Conservation (phyloP, 1,140 invertebrate genomes). For the Bathynomus jamesi region DNA sequence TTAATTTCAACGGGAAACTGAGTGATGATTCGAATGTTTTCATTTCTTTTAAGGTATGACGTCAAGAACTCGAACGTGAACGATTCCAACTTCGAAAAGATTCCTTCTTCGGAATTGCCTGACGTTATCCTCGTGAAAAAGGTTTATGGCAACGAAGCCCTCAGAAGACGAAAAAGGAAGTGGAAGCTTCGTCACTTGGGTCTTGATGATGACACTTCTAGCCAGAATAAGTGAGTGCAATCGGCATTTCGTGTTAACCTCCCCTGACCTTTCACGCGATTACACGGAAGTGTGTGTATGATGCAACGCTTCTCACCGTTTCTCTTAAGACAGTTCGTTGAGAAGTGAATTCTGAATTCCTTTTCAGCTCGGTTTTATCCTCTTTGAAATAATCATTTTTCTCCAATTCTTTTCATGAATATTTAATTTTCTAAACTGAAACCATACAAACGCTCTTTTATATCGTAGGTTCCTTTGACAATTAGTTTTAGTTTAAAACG, state of each 20-base stretch:
- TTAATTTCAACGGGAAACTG: too few species aligned
- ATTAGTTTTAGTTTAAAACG: too few species aligned
- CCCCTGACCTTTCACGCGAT: too few species aligned
- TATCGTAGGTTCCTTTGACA: too few species aligned
- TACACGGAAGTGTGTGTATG: too few species aligned
- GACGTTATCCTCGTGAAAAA: slow-evolving; percentile 94
- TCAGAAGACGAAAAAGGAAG: slow-evolving; percentile 61
- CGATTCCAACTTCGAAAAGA: slow-evolving; percentile 74
- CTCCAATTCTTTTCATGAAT: too few species aligned
- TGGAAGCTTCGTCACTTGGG: slow-evolving; percentile 87
- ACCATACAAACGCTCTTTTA: too few species aligned
- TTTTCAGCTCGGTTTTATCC: slow-evolving; percentile 2
- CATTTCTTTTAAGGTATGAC: slow-evolving; percentile 58
- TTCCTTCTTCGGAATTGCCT: slow-evolving; percentile 62
- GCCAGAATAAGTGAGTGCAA: slow-evolving; percentile 56
- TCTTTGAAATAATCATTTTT: neutral
- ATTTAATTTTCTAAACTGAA: too few species aligned
- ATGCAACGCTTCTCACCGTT: neutral
- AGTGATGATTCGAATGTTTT: slow-evolving; percentile 16
- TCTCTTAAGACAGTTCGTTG: neutral
- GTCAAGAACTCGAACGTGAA: slow-evolving; percentile 83
- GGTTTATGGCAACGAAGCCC: slow-evolving; percentile 64
- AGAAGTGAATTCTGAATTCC: slow-evolving; percentile 12
- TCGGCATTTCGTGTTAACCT: slow-evolving; percentile 38
- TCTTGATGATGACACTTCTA: slow-evolving; percentile 57